phyloP scores from a whole-genome alignment of 2,113 vertebrate species.

The Sebastes schlegelii region DNA sequence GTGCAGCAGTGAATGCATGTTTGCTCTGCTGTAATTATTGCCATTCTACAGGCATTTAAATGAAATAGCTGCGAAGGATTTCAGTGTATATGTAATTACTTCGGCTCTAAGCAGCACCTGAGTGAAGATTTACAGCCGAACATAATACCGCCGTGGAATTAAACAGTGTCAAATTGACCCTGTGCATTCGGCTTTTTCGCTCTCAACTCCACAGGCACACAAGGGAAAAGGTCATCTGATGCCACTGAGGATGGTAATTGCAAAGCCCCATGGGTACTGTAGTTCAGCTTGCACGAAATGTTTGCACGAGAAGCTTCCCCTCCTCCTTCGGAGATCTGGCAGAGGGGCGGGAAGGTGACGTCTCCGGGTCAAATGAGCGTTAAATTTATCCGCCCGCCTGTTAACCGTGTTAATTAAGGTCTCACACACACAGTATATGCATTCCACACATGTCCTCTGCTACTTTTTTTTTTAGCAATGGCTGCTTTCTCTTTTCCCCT shows the following conservation, averaged over 20 bases:
- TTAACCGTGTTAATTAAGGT: slow-evolving; percentile 66
- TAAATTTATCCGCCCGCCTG: slow-evolving; percentile 51
- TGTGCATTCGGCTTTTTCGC: slow-evolving; percentile 24
- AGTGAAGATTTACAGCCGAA: slow-evolving; percentile 16
- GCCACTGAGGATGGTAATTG: slow-evolving; percentile 54
- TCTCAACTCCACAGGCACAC: slow-evolving; percentile 21
- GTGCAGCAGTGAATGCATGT: not conserved
- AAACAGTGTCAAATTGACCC: slow-evolving; percentile 56
- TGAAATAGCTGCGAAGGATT: not conserved
- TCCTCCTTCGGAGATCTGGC: slow-evolving; percentile 23
- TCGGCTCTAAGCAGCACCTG: slow-evolving; percentile 10
- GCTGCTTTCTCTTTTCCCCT: not conserved
- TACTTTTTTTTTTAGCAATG: slow-evolving; percentile 22
- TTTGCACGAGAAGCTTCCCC: slow-evolving; percentile 30
- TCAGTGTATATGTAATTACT: not conserved
- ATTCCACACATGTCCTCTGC: slow-evolving; percentile 20
- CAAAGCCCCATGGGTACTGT: slow-evolving; percentile 56
- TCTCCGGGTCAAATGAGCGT: slow-evolving; percentile 64
- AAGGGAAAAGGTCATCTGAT: slow-evolving; percentile 54
- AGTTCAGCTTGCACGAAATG: slow-evolving; percentile 55
- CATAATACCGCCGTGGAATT: slow-evolving; percentile 8
- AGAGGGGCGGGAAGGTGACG: slow-evolving; percentile 35
- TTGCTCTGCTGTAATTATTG: slow-evolving; percentile 9
- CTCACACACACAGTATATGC: slow-evolving; percentile 15
- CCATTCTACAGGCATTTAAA: slow-evolving; percentile 10